A percentile compares a stretch with the other conserved stretches of the same genome.
Conservation (phyloP, 64 coral and sea anemone genomes). For the Pocillopora damicornis region DNA sequence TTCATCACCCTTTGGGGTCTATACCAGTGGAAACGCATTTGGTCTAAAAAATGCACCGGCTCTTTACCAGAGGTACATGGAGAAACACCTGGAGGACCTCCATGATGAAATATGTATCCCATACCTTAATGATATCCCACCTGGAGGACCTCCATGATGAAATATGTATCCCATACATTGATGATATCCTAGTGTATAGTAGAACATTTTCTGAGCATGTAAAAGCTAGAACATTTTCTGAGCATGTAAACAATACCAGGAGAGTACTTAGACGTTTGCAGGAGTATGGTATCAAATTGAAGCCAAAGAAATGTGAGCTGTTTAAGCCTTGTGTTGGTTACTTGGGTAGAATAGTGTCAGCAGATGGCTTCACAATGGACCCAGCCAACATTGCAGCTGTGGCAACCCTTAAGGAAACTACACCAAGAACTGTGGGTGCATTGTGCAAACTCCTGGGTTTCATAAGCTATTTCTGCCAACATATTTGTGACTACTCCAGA, state of each 20-base stretch:
- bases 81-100: constrained; percentile 3
- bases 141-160: constrained; percentile 7
- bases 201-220: background rate
- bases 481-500: constrained; percentile 23
- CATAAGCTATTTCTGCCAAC: background rate
- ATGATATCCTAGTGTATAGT: constrained; percentile 9
- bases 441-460: constrained; percentile 16
- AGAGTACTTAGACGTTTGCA: background rate
- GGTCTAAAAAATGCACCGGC: constrained; percentile 23
- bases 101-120: constrained; percentile 24
- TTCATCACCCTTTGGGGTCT: constrained; percentile 15
- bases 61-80: constrained; percentile 23
- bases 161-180: constrained; percentile 22
- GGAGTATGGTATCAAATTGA: constrained; percentile 24
- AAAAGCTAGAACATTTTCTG: background rate
- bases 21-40: constrained; percentile 27
- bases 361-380: constrained; percentile 25
- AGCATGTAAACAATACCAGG: background rate
- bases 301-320: constrained; percentile 40
- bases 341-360: constrained; percentile 17
- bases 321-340: constrained; percentile 37
- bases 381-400: constrained; percentile 1
- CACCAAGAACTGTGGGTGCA: constrained; percentile 8
- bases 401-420: background rate
- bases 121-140: background rate